These are phyloP conservation scores for Hydropotes inermis DNA, from an alignment of 2,113 vertebrate species.

Conservation along the genomic window DNA sequence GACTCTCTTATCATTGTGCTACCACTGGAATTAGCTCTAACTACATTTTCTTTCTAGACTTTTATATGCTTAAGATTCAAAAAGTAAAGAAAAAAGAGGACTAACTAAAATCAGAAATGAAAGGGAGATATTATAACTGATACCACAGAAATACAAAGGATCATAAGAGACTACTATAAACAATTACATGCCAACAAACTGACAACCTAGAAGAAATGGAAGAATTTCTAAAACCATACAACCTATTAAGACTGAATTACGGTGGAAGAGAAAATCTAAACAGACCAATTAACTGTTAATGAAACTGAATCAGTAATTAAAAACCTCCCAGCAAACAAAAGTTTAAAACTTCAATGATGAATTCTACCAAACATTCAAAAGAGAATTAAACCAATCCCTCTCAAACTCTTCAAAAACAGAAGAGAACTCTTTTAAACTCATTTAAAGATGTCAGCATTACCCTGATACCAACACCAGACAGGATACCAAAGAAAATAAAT, in stretches of 20 bases:
- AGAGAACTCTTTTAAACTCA: neutral
- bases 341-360: neutral
- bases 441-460: neutral
- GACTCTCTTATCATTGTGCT: neutral
- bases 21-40: neutral
- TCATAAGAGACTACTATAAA: neutral
- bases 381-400: neutral
- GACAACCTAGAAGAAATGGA: neutral
- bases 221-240: neutral
- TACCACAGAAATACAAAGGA: neutral
- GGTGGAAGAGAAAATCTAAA: neutral
- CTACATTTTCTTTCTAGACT: neutral
- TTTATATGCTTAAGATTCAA: neutral
- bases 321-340: neutral
- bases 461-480: neutral
- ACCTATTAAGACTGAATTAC: neutral
- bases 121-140: neutral
- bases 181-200: neutral
- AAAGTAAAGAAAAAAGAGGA: neutral
- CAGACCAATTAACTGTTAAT: neutral
- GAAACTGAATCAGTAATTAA: neutral
- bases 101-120: neutral
- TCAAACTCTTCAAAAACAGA: neutral
- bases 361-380: neutral
- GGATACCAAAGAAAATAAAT: neutral